Evolutionary conservation across 2,113 vertebrate species (phyloP).

Genomic region (Gnathonemus longibarbis): DNA sequence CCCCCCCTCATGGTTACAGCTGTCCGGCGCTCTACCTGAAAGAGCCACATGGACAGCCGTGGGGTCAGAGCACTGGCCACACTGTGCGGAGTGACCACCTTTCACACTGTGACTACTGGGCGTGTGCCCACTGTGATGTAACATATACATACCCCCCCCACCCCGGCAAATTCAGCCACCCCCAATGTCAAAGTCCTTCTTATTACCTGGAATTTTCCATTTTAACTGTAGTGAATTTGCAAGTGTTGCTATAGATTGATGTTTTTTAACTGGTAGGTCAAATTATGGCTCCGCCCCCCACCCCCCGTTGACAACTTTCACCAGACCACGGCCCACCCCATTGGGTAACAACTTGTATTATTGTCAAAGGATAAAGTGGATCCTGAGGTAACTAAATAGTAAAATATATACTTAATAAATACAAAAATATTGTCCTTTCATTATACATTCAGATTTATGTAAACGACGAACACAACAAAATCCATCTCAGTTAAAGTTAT

Average conservation of each 20-base stretch:
- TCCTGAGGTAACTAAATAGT: background rate
- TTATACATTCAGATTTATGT: background rate
- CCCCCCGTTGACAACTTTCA: background rate
- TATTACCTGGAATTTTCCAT: background rate
- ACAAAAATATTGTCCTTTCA: background rate
- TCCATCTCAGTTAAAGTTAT: background rate
- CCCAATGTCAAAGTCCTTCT: background rate
- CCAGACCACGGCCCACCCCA: background rate
- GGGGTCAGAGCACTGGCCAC: background rate
- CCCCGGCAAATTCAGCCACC: background rate
- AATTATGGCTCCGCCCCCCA: background rate
- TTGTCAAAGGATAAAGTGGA: too few species aligned
- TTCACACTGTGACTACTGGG: background rate
- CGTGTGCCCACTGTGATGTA: background rate
- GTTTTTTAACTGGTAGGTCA: background rate
- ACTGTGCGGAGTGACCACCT: background rate
- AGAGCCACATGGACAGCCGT: slow-evolving; percentile 28
- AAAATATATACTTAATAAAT: background rate
- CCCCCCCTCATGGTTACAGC: slow-evolving; percentile 54
- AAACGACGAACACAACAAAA: background rate
- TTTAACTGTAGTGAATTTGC: background rate
- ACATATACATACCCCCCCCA: background rate
- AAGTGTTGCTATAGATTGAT: background rate
- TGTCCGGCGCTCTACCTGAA: slow-evolving; percentile 48
- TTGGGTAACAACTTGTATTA: background rate